Evolutionary conservation across 2,888 invertebrate species (phyloP), one percentile per base, ranked within the genome.

Genomic region (Cheilosia grossa): DNA sequence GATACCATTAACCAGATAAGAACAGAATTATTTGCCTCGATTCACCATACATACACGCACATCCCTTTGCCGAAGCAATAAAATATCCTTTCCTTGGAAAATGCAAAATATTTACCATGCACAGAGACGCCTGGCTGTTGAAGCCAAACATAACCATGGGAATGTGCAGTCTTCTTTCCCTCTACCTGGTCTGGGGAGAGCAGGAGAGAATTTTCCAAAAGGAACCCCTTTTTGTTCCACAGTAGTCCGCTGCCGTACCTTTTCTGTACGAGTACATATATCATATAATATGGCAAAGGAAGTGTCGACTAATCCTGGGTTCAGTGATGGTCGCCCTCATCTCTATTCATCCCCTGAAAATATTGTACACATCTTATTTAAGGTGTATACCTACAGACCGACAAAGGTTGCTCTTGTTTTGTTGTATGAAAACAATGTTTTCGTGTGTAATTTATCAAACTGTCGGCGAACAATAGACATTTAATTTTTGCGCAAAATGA

Each of bases 1-100:
- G 77, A 78, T 78, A 56, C 77, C 77, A 78, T 78, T 78, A 70
- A 69, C 63, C 17, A 67, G 69, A 78, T 78, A 78, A 78, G 69
- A 78, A 69, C 47, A 70, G 54, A 69, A 69, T 78, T 69, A 78
- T 67, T 51, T 78, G 75, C 59, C 53, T 37, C 47, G 19, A 61
- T 51, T 27, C 37, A 21, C 21, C 70, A 42, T n/a, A n/a, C n/a
- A n/a, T n/a, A n/a, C n/a, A n/a, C n/a, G n/a, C n/a, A n/a, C n/a
- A n/a, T n/a, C 2, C 47, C 56, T 13, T 27, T 2, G 42, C 24
- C 27, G 40, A 56, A 33, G 61, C 77, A 77, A 61, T 63, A 69
- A 69, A 63, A 54, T 54, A 47, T 69, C 63, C 69, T 44, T 37
- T 69, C 40, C n/a, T 37, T 78, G 77, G 69, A 78, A 78, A 78